Base-by-base conservation (phyloP, 2,888 invertebrate species). In the Agrochola circellaris region DNA sequence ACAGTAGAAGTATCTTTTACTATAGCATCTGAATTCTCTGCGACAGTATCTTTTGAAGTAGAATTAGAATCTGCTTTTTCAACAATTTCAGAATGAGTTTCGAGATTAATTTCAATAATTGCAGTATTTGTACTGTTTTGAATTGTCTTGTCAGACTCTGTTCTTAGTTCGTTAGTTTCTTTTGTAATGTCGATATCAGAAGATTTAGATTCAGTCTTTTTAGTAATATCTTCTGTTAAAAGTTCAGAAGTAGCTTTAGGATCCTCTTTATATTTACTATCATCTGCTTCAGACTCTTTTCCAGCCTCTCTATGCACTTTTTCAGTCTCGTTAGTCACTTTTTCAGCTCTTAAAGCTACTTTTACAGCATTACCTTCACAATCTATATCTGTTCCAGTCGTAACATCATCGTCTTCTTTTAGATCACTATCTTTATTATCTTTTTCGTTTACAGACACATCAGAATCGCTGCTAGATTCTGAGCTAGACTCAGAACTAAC, bases 401-500 rank as follows among this genome's bases (percentile, higher is more conserved):
- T 26, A 13, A 0, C 6, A 20, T 8, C n/a, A 15, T 67, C n/a
- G 58, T 56, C 30, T n/a, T 75, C 58, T 69, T 77, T 68, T 20
- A 42, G 1, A 17, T 20, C 45, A 34, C 17, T 48, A 8, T 71
- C 64, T 61, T 65, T 68, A 61, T 7, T 61, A 34, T 20, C 48
- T 66, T 81, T 77, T 45, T 78, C 73, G 58, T 74, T 79, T 1
- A 58, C 75, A 58, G 61, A 64, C 17, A 45, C 61, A 6, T 82
- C 81, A 62, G 78, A 72, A 26, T 81, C 86, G 7, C 86, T 88
- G 17, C 88, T 80, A 20, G 80, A 77, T 17, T 82, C 88, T 0
- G 89, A 86, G 30, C 83, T 90, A 15, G 90, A 89, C 62, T 90
- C 91, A 70, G 92, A 90, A 71, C 91, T 93, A 0, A 92, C 90